A percentile compares a stretch with the other conserved stretches of the same genome.
Conservation (phyloP, 2,113 vertebrate species). For the Hemiscyllium ocellatum region DNA sequence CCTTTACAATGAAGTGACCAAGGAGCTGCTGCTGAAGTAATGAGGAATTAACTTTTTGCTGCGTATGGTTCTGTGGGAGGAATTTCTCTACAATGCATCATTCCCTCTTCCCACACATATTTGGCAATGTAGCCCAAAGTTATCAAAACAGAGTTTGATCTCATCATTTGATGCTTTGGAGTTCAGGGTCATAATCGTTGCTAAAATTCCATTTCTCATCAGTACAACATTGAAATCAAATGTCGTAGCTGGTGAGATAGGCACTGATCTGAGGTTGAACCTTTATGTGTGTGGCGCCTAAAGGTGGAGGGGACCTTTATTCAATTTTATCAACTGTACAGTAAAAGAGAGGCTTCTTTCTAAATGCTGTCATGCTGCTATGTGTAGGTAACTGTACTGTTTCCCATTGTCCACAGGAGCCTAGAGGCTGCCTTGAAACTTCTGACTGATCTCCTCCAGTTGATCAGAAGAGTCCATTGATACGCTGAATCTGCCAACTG, state of each 20-base stretch:
- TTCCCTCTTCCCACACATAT: neutral
- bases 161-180: neutral
- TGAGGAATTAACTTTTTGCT: neutral
- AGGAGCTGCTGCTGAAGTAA: neutral
- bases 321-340: too few species aligned
- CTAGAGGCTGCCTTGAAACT: too few species aligned
- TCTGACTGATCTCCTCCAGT: too few species aligned
- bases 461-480: too few species aligned
- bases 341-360: too few species aligned
- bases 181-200: neutral
- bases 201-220: neutral
- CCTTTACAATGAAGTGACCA: neutral
- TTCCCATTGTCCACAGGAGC: too few species aligned
- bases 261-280: neutral
- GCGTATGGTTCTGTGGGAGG: neutral
- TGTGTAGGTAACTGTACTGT: too few species aligned
- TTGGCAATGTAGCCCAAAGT: neutral
- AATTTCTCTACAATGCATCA: neutral
- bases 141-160: neutral
- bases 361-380: too few species aligned
- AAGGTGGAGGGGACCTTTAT: too few species aligned
- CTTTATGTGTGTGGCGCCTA: neutral
- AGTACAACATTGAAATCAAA: neutral
- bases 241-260: neutral
- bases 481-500: too few species aligned